Base-by-base conservation (phyloP, 2,888 invertebrate species). In the Lamproptera curius region DNA sequence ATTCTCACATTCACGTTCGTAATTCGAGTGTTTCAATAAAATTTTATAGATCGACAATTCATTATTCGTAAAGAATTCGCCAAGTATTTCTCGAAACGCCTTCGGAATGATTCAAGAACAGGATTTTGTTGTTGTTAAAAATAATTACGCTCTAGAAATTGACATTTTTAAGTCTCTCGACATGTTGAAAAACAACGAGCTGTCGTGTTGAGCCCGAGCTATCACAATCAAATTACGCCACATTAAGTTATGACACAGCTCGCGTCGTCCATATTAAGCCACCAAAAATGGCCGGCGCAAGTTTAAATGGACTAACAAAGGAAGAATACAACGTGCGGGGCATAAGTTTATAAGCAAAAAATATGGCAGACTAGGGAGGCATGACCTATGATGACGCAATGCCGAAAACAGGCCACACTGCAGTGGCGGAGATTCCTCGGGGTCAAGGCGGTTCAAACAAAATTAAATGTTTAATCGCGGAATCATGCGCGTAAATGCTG, bases 341-440 rank as follows among this genome's bases (percentile, higher is more conserved):
- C 76, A 82, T 81, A 74, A 65, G 53, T 69, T 76, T 81, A 76
- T 73, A 68, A 77, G 81, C 78, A 81, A 84, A 87, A 86, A 85
- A 77, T 70, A 70, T 77, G 76, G 76, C 73, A 62, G 69, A 59
- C 76, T 79, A 83, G 81, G 79, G 72, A 78, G 77, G 72, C 80
- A 79, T 82, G 84, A 84, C 83, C 85, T 85, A 84, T 73, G 84
- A 82, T 87, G 85, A 87, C 86, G 86, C 62, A 85, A 86, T 75
- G 71, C 77, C 76, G 59, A 84, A 86, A 85, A 85, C 83, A 80
- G 82, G 77, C 84, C 78, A 74, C 65, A 65, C 63, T 76, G 77
- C 79, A 54, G 51, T 34, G 48, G 45, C 55, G 51, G 59, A 59
- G 56, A 55, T 56, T 55, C 67, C 58, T 51, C 54, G 81, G 69